Percentiles rank a stretch among this genome's conserved stretches.
Evolutionary conservation across 2,797 vertebrate genomes (phyloP).

Genomic region (Sebastes iracundus): DNA sequence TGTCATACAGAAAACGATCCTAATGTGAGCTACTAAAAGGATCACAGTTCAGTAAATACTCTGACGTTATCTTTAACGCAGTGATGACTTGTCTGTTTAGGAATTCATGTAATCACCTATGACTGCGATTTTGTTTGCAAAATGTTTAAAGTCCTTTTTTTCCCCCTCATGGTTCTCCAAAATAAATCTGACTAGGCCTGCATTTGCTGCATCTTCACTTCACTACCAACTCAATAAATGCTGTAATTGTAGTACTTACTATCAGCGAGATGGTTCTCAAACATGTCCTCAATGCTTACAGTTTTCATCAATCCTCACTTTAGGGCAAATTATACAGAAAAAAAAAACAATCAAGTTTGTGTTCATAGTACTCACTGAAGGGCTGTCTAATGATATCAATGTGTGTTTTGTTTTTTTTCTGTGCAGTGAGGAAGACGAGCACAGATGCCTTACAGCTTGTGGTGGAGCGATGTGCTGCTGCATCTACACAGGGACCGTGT

Average conservation of each 20-base stretch:
- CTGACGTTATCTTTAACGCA: neutral
- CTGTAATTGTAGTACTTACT: conserved; percentile 1
- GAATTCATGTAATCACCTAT: neutral
- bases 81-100: neutral
- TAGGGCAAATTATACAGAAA: conserved; percentile 10
- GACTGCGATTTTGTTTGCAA: neutral
- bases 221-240: neutral
- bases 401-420: neutral
- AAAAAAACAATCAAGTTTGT: neutral
- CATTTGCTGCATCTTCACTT: neutral
- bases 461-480: conserved; percentile 87
- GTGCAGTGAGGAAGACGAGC: conserved; percentile 90
- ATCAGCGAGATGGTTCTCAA: conserved; percentile 2
- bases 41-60: neutral
- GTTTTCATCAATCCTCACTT: conserved; percentile 10
- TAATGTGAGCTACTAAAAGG: neutral
- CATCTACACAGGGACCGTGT: conserved; percentile 80
- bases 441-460: conserved; percentile 89
- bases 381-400: conserved; percentile 12
- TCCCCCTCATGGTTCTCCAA: neutral
- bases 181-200: neutral
- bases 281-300: neutral
- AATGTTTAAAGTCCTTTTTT: neutral
- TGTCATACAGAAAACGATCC: neutral
- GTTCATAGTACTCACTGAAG: conserved; percentile 5